Evolutionary conservation across 2,797 vertebrate genomes (phyloP).

Genomic region (Girardinus metallicus): DNA sequence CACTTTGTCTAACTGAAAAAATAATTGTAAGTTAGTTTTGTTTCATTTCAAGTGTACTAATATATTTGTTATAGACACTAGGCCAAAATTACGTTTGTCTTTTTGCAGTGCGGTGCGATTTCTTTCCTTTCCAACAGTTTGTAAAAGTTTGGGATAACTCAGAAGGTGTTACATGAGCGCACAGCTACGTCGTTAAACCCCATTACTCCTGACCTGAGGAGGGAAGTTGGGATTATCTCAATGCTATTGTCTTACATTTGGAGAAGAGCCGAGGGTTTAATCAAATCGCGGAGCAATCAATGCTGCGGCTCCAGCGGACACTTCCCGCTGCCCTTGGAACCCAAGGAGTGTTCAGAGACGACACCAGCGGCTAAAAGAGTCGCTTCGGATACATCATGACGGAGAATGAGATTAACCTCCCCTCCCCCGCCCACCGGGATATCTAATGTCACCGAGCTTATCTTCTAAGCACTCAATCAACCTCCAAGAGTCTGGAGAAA

Average conservation of each 20-base stretch:
- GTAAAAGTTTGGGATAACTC: constrained; percentile 35
- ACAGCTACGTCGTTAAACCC: constrained; percentile 59
- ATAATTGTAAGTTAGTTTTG: too few species aligned
- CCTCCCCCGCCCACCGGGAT: constrained; percentile 69
- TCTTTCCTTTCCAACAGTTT: constrained; percentile 3
- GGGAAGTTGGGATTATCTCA: constrained; percentile 75
- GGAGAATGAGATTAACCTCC: constrained; percentile 81
- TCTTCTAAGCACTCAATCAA: constrained; percentile 78
- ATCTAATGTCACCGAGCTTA: constrained; percentile 77
- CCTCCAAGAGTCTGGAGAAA: constrained; percentile 60
- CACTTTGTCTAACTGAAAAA: too few species aligned
- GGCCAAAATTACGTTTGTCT: too few species aligned
- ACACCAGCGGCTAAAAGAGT: constrained; percentile 70
- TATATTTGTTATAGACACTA: too few species aligned
- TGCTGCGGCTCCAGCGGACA: constrained; percentile 67
- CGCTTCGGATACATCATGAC: constrained; percentile 75
- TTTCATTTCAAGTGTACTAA: too few species aligned
- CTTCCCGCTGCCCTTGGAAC: constrained; percentile 72
- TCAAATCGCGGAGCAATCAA: constrained; percentile 79
- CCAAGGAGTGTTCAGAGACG: constrained; percentile 71
- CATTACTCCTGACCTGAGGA: constrained; percentile 73
- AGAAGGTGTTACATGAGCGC: constrained; percentile 54
- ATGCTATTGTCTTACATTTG: constrained; percentile 80
- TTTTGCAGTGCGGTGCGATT: neutral
- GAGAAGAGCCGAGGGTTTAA: constrained; percentile 77